phyloP scores from a whole-genome alignment of 2,888 invertebrate species.

The Sarcophaga subvicina region DNA sequence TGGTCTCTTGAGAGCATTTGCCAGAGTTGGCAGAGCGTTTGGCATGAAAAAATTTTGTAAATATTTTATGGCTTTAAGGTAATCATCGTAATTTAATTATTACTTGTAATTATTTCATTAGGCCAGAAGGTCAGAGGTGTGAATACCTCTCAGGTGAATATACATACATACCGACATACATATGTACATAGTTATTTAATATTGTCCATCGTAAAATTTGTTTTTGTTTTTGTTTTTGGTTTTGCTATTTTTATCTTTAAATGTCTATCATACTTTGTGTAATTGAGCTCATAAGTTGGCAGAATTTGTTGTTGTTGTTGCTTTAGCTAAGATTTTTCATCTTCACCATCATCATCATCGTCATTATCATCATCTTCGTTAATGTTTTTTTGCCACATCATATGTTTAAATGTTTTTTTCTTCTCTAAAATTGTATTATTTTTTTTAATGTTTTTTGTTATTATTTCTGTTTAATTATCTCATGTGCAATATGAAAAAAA shows the following conservation, averaged over 20 bases:
- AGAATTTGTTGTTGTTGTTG: constrained; percentile 7
- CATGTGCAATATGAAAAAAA: not conserved
- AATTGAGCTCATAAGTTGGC: constrained; percentile 48
- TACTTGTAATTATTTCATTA: constrained; percentile 26
- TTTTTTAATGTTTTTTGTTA: constrained; percentile 15
- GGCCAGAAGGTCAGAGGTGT: constrained; percentile 32
- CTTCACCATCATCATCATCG: not conserved
- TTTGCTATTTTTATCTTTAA: constrained; percentile 1
- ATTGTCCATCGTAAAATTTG: not conserved
- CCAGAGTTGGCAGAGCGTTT: not conserved
- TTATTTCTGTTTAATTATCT: constrained; percentile 55
- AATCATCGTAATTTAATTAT: constrained; percentile 29
- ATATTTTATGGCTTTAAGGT: constrained; percentile 5
- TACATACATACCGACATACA: not conserved
- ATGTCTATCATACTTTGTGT: constrained; percentile 37
- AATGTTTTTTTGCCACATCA: not conserved
- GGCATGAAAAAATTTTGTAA: too few relatives aligned
- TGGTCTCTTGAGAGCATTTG: too few relatives aligned
- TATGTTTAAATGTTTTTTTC: constrained; percentile 25
- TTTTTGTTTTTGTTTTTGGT: not conserved
- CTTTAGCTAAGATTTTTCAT: constrained; percentile 14
- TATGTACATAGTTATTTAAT: constrained; percentile 9
- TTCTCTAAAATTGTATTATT: not conserved
- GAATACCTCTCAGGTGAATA: not conserved
- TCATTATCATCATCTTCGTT: not conserved